Evolutionary conservation across 37 sponge, comb jelly and placozoan species (phyloP).

Genomic region (Cladorhizidae sp.): DNA sequence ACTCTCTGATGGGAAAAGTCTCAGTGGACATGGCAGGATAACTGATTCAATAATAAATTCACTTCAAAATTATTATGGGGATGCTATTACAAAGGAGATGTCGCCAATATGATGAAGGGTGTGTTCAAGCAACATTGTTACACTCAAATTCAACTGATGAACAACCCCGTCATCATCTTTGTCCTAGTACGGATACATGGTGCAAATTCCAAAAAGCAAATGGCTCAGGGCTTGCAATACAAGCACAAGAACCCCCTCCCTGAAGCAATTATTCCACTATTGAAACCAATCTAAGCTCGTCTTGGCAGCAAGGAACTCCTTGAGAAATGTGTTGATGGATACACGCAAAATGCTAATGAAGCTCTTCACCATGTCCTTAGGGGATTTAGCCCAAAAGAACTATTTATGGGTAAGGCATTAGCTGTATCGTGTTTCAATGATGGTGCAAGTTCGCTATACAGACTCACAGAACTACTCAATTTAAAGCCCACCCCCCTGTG

Average conservation of each 20-base stretch:
- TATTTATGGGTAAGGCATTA: constrained; percentile 10
- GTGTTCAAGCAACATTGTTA: constrained; percentile 14
- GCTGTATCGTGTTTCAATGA: constrained; percentile 35
- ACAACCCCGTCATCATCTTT: constrained; percentile 22
- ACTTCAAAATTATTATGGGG: constrained; percentile 47
- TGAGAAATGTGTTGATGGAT: neutral
- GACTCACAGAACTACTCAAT: neutral
- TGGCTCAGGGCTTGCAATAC: no score
- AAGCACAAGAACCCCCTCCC: constrained; percentile 12
- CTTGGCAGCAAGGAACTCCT: neutral
- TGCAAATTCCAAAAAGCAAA: constrained; percentile 26
- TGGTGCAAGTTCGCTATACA: constrained; percentile 10
- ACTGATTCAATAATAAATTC: constrained; percentile 15
- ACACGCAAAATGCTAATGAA: constrained; percentile 27
- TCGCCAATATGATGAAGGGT: constrained; percentile 35
- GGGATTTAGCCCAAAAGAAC: constrained; percentile 14
- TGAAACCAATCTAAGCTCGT: neutral
- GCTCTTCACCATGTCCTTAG: neutral
- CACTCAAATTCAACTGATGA: constrained; percentile 35
- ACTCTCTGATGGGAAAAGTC: constrained; percentile 27
- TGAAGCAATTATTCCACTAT: neutral
- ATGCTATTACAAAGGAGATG: constrained; percentile 25
- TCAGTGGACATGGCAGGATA: constrained; percentile 34
- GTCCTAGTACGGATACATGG: constrained; percentile 31
- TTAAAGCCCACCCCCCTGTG: neutral